phyloP scores from a whole-genome alignment of 2,797 vertebrate species.

The Galaxias olidus region DNA sequence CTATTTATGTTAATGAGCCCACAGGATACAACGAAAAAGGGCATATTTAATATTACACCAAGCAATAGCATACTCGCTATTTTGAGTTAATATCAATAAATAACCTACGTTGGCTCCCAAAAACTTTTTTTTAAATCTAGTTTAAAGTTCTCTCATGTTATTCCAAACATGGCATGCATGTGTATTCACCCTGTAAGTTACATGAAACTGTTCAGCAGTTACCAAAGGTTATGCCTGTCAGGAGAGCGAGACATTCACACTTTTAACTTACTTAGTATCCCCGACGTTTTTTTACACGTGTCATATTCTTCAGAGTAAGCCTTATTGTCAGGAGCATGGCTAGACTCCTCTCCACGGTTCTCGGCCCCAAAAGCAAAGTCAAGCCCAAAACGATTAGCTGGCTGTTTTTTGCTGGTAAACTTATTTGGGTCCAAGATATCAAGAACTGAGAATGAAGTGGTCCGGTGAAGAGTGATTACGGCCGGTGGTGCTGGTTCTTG shows the following conservation, averaged over 20 bases:
- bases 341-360: constrained; percentile 68
- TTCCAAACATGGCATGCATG: too few relatives aligned
- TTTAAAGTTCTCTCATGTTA: too few relatives aligned
- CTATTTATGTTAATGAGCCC: constrained; percentile 85
- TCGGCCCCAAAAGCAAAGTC: constrained; percentile 59
- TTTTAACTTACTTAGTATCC: constrained; percentile 77
- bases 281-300: constrained; percentile 66
- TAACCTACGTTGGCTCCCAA: too few relatives aligned
- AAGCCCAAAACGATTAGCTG: constrained; percentile 66
- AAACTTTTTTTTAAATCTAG: too few relatives aligned
- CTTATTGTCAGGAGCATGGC: constrained; percentile 64
- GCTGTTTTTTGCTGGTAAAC: constrained; percentile 87
- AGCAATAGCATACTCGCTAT: too few relatives aligned
- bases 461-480: constrained; percentile 79
- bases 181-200: too few relatives aligned
- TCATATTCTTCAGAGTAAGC: constrained; percentile 76
- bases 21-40: constrained; percentile 54
- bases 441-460: constrained; percentile 95
- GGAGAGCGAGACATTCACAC: too few relatives aligned
- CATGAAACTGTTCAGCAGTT: too few relatives aligned
- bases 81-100: too few relatives aligned
- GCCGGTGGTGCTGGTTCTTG: constrained; percentile 73
- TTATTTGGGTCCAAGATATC: constrained; percentile 99
- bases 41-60: constrained; percentile 25
- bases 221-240: too few relatives aligned